phyloP scores from a whole-genome alignment of 2,888 invertebrate genomes.

The Gymnocheta viridis region DNA sequence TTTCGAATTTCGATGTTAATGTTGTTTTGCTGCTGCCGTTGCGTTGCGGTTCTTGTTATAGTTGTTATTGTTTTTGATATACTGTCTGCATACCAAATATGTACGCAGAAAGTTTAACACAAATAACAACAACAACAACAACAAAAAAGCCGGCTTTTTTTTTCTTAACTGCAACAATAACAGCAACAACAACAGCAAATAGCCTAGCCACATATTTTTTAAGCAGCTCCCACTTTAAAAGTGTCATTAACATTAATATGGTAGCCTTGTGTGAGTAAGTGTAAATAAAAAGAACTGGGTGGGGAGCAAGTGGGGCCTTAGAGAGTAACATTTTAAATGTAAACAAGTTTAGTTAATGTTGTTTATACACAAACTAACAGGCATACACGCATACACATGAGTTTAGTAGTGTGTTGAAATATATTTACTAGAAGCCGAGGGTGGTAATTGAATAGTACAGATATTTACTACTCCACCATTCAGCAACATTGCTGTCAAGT shows the following conservation, averaged over 20 bases:
- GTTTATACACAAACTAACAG: not conserved
- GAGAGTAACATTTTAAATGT: slow-evolving; percentile 35
- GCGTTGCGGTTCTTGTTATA: slow-evolving; percentile 26
- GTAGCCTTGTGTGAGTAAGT: slow-evolving; percentile 10
- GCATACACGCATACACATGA: not conserved
- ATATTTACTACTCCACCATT: slow-evolving; percentile 38
- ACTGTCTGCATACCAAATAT: slow-evolving; percentile 68
- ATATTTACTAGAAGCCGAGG: not conserved
- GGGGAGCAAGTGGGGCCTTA: not conserved
- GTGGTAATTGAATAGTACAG: not conserved
- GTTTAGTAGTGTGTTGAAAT: not conserved
- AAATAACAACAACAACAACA: slow-evolving; percentile 38
- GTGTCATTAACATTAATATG: slow-evolving; percentile 33
- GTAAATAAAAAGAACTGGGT: not conserved
- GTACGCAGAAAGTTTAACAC: slow-evolving; percentile 3
- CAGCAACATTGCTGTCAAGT: slow-evolving; percentile 14
- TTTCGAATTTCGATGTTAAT: not conserved
- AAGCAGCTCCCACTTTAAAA: slow-evolving; percentile 53
- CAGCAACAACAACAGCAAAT: slow-evolving; percentile 10
- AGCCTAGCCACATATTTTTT: slow-evolving; percentile 30
- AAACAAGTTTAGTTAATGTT: slow-evolving; percentile 57
- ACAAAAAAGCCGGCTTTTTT: slow-evolving; percentile 57
- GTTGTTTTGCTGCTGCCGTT: slow-evolving; percentile 20
- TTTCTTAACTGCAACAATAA: slow-evolving; percentile 15
- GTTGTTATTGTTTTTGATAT: slow-evolving; percentile 50